Evolutionary conservation across 1,140 invertebrate species (phyloP).

Genomic region (Hyles euphorbiae): DNA sequence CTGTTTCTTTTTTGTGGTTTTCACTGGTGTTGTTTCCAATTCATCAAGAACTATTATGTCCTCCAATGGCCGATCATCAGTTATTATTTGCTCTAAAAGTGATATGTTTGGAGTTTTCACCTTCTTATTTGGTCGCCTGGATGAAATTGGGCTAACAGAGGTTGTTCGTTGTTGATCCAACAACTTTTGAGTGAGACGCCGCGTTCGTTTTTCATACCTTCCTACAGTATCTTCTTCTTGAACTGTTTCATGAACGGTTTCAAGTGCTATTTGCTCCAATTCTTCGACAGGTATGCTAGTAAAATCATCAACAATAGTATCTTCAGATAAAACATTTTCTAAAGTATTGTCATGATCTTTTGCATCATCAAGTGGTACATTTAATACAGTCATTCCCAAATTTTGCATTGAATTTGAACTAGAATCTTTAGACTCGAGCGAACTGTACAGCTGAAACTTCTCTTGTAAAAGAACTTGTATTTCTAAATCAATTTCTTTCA

Average conservation of each 20-base stretch:
- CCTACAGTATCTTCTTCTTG: slow-evolving; percentile 17
- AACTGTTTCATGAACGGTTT: slow-evolving; percentile 30
- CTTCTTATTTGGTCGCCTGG: slow-evolving; percentile 35
- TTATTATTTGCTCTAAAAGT: slow-evolving; percentile 63
- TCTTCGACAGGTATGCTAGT: slow-evolving; percentile 60
- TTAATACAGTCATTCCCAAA: slow-evolving; percentile 61
- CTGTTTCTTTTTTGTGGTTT: slow-evolving; percentile 31
- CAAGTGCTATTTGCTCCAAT: slow-evolving; percentile 56
- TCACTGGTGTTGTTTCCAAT: slow-evolving; percentile 38
- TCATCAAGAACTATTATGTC: slow-evolving; percentile 64
- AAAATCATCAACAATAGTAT: slow-evolving; percentile 55
- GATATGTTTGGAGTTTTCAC: slow-evolving; percentile 56
- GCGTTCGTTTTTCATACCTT: slow-evolving; percentile 27
- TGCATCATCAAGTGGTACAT: slow-evolving; percentile 36
- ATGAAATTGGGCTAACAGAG: slow-evolving; percentile 27
- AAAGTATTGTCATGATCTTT: slow-evolving; percentile 22
- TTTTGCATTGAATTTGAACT: slow-evolving; percentile 35
- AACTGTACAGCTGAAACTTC: slow-evolving; percentile 69
- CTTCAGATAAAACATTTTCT: slow-evolving; percentile 21
- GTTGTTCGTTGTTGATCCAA: slow-evolving; percentile 24
- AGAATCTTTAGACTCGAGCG: slow-evolving; percentile 50
- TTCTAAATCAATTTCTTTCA: slow-evolving; percentile 73
- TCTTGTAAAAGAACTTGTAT: slow-evolving; percentile 70
- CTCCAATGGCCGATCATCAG: slow-evolving; percentile 58
- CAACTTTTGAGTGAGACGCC: slow-evolving; percentile 25